phyloP scores from a whole-genome alignment of 2,113 vertebrate genomes.

The Platichthys flesus region DNA sequence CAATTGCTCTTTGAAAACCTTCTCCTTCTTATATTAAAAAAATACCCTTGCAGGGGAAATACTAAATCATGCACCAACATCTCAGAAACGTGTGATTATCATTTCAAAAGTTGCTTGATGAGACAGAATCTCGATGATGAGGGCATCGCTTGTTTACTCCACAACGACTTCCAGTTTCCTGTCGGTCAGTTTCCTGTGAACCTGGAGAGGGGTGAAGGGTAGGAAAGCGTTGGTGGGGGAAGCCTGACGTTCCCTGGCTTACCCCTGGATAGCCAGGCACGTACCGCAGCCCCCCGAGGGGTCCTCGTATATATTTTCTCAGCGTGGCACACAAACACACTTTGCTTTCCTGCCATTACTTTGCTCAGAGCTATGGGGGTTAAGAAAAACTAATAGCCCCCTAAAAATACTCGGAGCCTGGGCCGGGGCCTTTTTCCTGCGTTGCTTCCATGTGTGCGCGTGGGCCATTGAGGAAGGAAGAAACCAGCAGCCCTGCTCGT shows the following conservation, averaged over 20 bases:
- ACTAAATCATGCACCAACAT: neutral
- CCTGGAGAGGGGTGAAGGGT: slow-evolving; percentile 63
- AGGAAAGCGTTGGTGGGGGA: slow-evolving; percentile 69
- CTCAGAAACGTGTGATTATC: neutral
- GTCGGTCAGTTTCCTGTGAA: slow-evolving; percentile 63
- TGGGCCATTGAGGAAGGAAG: slow-evolving; percentile 83
- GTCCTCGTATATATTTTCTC: slow-evolving; percentile 70
- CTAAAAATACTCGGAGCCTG: slow-evolving; percentile 81
- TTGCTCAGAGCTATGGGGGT: slow-evolving; percentile 65
- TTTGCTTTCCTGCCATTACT: slow-evolving; percentile 79
- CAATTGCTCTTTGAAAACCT: slow-evolving; percentile 2
- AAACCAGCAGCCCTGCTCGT: slow-evolving; percentile 73
- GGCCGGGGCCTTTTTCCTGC: slow-evolving; percentile 74
- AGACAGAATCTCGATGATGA: slow-evolving; percentile 23
- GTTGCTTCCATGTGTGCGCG: slow-evolving; percentile 74
- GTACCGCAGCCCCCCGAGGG: slow-evolving; percentile 59
- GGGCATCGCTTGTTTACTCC: slow-evolving; percentile 53
- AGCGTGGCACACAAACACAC: slow-evolving; percentile 70
- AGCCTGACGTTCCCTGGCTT: slow-evolving; percentile 41
- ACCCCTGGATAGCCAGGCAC: slow-evolving; percentile 65
- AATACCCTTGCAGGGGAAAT: neutral
- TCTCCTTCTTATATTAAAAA: neutral
- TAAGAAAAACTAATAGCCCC: slow-evolving; percentile 81
- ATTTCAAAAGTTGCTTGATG: neutral
- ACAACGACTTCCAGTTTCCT: slow-evolving; percentile 65